Evolutionary conservation across 1,140 invertebrate genomes (phyloP).

Genomic region (Neodiprion pinetum): DNA sequence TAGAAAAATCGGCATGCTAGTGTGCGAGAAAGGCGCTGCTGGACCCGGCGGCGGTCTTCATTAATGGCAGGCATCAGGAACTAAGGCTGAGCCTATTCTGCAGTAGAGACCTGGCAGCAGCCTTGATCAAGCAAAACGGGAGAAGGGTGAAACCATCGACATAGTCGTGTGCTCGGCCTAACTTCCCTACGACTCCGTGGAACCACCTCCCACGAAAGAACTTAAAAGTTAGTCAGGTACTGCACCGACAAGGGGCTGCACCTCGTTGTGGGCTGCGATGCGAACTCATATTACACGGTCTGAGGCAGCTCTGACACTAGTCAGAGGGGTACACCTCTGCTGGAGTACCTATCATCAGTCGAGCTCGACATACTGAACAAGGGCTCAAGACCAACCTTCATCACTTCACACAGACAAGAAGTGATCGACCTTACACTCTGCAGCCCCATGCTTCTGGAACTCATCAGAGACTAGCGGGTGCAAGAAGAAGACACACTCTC

Average conservation of each 20-base stretch:
- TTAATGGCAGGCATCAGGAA: neutral
- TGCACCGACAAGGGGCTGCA: constrained; percentile 8
- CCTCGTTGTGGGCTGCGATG: constrained; percentile 36
- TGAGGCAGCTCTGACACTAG: constrained; percentile 36
- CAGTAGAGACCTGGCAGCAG: neutral
- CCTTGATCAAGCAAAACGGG: neutral
- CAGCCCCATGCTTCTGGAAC: neutral
- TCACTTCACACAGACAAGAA: neutral
- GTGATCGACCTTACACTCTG: neutral
- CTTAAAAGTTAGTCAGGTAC: constrained; percentile 8
- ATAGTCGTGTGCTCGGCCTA: constrained; percentile 10
- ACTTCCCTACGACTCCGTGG: constrained; percentile 20
- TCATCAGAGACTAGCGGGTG: neutral
- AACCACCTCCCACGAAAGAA: constrained; percentile 14
- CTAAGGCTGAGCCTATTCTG: constrained; percentile 6
- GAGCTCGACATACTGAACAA: constrained; percentile 28
- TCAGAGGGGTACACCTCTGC: constrained; percentile 28
- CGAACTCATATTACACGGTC: constrained; percentile 32
- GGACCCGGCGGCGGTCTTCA: constrained; percentile 11
- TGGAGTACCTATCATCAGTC: constrained; percentile 29
- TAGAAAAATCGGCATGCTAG: neutral
- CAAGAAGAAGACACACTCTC: constrained; percentile 22
- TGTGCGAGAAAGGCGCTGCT: neutral
- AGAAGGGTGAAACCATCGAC: neutral
- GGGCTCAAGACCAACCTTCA: constrained; percentile 13